These are phyloP conservation scores for Hiodon tergisus DNA, from an alignment of 2,113 vertebrate genomes.

Conservation along the genomic window DNA sequence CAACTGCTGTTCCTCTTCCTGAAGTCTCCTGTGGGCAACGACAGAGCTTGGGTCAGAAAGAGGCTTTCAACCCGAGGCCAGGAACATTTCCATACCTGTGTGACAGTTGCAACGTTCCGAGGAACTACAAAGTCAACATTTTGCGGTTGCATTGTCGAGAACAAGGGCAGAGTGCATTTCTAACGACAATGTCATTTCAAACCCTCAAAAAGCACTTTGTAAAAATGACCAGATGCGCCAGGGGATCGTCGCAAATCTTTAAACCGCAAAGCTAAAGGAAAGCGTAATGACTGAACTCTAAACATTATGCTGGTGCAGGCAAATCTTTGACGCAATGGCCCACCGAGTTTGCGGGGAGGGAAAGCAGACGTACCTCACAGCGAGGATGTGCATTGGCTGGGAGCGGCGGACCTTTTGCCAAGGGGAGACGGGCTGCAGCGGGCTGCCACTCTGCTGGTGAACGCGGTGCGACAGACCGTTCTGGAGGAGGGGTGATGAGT, in stretches of 20 bases:
- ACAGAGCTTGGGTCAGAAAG: not conserved
- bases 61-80: too few species aligned
- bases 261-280: too few species aligned
- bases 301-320: not conserved
- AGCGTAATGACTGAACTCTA: too few species aligned
- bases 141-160: too few species aligned
- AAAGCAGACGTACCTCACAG: constrained; percentile 72
- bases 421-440: constrained; percentile 46
- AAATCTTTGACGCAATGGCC: not conserved
- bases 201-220: too few species aligned
- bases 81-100: too few species aligned
- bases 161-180: too few species aligned
- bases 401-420: constrained; percentile 74
- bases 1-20: constrained; percentile 85
- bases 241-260: too few species aligned
- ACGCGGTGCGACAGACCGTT: constrained; percentile 57
- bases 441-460: not conserved
- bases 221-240: too few species aligned
- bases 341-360: not conserved
- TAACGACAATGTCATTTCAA: too few species aligned
- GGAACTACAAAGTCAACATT: too few species aligned
- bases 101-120: too few species aligned
- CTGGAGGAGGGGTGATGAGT: constrained; percentile 74
- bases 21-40: constrained; percentile 69
- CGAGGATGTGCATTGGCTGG: constrained; percentile 89